phyloP scores from a whole-genome alignment of 2,113 vertebrate genomes.

The Monopterus albus region DNA sequence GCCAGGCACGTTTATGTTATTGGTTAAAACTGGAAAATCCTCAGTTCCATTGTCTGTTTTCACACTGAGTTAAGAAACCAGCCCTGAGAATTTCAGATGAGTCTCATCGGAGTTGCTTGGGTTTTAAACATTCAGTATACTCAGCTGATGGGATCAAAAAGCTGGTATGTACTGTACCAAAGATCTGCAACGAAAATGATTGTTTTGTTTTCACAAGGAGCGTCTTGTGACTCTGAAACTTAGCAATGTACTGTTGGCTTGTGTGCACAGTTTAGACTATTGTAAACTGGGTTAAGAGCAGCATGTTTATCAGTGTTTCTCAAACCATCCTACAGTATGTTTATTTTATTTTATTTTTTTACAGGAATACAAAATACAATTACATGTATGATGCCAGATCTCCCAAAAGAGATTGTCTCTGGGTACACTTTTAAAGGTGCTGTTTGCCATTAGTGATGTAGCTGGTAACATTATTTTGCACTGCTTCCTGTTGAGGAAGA shows the following conservation, averaged over 20 bases:
- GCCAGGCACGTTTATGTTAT: conserved; percentile 46
- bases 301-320: conserved; percentile 65
- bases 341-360: conserved; percentile 25
- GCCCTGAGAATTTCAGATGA: conserved; percentile 15
- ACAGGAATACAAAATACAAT: conserved; percentile 28
- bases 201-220: conserved; percentile 65
- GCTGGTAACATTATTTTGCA: conserved; percentile 60
- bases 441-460: conserved; percentile 69
- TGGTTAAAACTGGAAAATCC: conserved; percentile 58
- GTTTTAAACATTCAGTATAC: conserved; percentile 55
- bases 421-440: conserved; percentile 65
- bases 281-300: conserved; percentile 46
- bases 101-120: conserved; percentile 55
- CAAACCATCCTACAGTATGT: conserved; percentile 53
- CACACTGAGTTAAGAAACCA: conserved; percentile 34
- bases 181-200: conserved; percentile 76
- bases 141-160: conserved; percentile 57
- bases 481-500: conserved; percentile 64
- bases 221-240: conserved; percentile 43
- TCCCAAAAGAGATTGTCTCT: conserved; percentile 29
- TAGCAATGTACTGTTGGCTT: conserved; percentile 48
- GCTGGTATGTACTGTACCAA: conserved; percentile 83
- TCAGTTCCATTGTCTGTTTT: conserved; percentile 18
- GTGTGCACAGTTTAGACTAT: conserved; percentile 46
- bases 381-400: conserved; percentile 28